A percentile compares a stretch with the other conserved stretches of the same genome.
Evolutionary conservation across 92 coral and sea anemone species (phyloP).

Genomic region (Epizoanthus rinbou): DNA sequence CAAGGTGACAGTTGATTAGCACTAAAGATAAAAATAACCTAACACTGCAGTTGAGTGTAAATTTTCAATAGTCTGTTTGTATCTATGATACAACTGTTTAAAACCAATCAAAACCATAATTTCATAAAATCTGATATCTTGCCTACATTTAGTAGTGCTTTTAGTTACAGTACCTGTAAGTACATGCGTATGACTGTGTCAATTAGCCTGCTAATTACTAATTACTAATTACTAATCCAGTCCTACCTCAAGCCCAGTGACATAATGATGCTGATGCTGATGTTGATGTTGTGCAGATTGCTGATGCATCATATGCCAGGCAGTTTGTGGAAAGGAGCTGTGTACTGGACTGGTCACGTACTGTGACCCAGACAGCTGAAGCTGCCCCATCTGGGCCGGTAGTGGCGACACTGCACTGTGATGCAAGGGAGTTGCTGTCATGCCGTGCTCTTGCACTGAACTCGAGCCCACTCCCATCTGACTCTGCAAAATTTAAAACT

Average conservation of each 20-base stretch:
- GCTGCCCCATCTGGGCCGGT: slow-evolving; percentile 90
- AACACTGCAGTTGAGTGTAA: no score
- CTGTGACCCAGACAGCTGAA: slow-evolving; percentile 93
- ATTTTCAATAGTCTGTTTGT: no score
- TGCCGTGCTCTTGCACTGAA: slow-evolving; percentile 75
- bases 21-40: no score
- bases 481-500: slow-evolving; percentile 46
- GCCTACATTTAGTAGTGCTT: no score
- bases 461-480: slow-evolving; percentile 73
- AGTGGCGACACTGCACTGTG: slow-evolving; percentile 79
- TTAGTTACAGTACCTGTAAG: no score
- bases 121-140: no score
- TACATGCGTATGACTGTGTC: no score
- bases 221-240: neutral
- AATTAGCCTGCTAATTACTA: no score
- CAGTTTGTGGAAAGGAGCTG: slow-evolving; percentile 83
- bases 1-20: no score
- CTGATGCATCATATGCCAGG: slow-evolving; percentile 91
- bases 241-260: slow-evolving; percentile 80
- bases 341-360: slow-evolving; percentile 92
- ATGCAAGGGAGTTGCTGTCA: slow-evolving; percentile 64
- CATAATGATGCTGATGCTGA: slow-evolving; percentile 70
- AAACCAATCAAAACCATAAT: no score
- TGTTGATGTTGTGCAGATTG: slow-evolving; percentile 65
- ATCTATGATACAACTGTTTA: no score